Evolutionary conservation across 2,113 vertebrate genomes (phyloP).

Genomic region (Chloebia gouldiae): DNA sequence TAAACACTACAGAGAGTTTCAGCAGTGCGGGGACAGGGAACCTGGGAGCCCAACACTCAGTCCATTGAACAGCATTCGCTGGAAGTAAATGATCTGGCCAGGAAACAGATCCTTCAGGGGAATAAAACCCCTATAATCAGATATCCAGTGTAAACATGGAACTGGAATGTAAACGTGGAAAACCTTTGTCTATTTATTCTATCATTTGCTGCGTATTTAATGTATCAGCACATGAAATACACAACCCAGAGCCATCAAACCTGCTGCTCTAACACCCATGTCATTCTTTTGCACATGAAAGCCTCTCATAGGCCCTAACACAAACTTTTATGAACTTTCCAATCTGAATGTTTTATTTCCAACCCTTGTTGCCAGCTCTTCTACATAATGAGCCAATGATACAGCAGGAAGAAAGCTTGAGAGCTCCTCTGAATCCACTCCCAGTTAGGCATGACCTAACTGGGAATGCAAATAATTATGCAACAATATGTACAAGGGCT

Average conservation of each 20-base stretch:
- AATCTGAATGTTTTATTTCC: not conserved
- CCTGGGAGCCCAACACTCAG: not conserved
- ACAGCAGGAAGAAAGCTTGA: not conserved
- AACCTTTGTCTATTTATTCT: not conserved
- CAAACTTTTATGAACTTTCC: not conserved
- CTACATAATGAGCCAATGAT: not conserved
- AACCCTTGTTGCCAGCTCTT: not conserved
- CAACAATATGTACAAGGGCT: not conserved
- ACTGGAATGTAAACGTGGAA: not conserved
- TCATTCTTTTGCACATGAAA: not conserved
- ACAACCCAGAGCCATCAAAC: not conserved
- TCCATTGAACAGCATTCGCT: rapidly evolving
- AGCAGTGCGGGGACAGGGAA: not conserved
- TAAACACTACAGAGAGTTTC: rapidly evolving
- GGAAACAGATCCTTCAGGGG: not conserved
- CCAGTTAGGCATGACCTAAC: not conserved
- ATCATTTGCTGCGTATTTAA: not conserved
- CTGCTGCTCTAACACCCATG: not conserved
- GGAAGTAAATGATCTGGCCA: not conserved
- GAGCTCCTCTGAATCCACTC: not conserved
- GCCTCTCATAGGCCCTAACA: not conserved
- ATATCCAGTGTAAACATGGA: not conserved
- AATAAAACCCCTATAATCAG: not conserved
- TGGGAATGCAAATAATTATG: not conserved
- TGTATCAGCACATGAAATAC: not conserved